Conservation (phyloP, 1,140 invertebrate species). For the Pectinophora gossypiella region DNA sequence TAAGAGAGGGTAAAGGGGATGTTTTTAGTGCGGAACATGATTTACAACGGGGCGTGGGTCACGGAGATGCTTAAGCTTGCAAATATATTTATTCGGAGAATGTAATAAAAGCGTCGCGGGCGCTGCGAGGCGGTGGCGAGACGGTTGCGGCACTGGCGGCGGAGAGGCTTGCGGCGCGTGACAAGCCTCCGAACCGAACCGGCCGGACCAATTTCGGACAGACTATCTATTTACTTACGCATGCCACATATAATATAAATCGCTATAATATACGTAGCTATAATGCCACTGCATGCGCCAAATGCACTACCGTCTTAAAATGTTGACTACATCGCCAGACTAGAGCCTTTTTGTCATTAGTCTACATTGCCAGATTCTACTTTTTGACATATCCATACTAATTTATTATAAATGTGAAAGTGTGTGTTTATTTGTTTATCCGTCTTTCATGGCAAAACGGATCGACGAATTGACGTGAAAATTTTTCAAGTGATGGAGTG, state of each 20-base stretch:
- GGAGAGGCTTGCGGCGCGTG: conserved; percentile 15
- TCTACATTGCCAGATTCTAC: too few species aligned
- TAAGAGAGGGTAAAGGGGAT: not conserved
- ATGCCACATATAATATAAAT: conserved; percentile 28
- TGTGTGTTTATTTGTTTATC: too few species aligned
- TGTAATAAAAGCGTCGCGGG: conserved; percentile 55
- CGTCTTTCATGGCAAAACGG: too few species aligned
- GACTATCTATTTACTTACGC: conserved; percentile 43
- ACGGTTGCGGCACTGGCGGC: too few species aligned
- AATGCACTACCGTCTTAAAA: too few species aligned
- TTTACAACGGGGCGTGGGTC: conserved; percentile 17
- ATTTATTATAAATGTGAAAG: too few species aligned
- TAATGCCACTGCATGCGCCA: too few species aligned
- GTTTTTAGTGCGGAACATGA: conserved; percentile 7
- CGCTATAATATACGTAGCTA: conserved; percentile 25
- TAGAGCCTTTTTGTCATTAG: too few species aligned
- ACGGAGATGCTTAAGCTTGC: conserved; percentile 32
- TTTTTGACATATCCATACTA: too few species aligned
- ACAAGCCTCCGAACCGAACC: conserved; percentile 31
- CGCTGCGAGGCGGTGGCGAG: not conserved
- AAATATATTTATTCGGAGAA: conserved; percentile 47
- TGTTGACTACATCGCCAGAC: too few species aligned
- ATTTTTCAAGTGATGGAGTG: too few species aligned
- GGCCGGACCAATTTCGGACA: conserved; percentile 24
- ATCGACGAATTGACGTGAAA: too few species aligned